A percentile compares a stretch with the other conserved stretches of the same genome.
phyloP scores from a whole-genome alignment of 2,113 vertebrate species.

The human region GRCh38 chr11:88665501-88666000 shows the following conservation, averaged over 20 bases:
- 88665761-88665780: neutral
- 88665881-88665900: neutral
- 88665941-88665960: neutral
- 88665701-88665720: neutral
- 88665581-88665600: neutral
- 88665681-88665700: neutral
- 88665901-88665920: neutral
- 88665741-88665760: neutral
- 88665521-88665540: neutral
- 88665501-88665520: neutral
- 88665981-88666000: neutral
- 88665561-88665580: neutral
- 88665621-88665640: neutral
- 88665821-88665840: neutral
- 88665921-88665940: neutral
- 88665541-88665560: neutral
- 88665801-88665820: neutral
- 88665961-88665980: neutral
- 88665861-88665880: neutral
- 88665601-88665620: neutral
- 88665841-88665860: neutral
- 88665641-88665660: neutral
- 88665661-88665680: slow-evolving; percentile 3
- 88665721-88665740: neutral
- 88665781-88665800: neutral